Conservation (phyloP, 2,797 vertebrate genomes). For the Sandelia bainsii region DNA sequence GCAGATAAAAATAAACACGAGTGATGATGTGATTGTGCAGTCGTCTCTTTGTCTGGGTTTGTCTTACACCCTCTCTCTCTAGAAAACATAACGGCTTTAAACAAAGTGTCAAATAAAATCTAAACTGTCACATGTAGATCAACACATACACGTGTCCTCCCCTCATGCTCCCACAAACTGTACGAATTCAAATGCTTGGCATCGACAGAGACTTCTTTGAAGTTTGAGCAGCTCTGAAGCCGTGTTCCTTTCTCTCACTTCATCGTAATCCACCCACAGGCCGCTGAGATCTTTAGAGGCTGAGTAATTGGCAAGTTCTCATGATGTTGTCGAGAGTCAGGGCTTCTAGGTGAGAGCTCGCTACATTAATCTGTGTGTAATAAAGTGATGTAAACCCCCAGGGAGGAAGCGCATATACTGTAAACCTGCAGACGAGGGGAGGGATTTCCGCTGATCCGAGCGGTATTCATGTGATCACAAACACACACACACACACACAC, state of each 20-base stretch:
- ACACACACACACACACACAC: not conserved
- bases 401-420: constrained; percentile 31
- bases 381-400: constrained; percentile 59
- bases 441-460: constrained; percentile 53
- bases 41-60: too few species aligned
- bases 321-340: constrained; percentile 35
- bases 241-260: constrained; percentile 28
- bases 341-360: constrained; percentile 42
- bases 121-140: constrained; percentile 41
- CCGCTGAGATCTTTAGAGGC: constrained; percentile 46
- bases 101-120: constrained; percentile 6
- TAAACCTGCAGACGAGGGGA: constrained; percentile 50
- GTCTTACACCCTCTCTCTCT: too few species aligned
- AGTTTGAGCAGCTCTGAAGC: constrained; percentile 48
- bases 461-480: constrained; percentile 26
- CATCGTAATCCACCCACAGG: constrained; percentile 64
- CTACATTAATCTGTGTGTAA: constrained; percentile 65
- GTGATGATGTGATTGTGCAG: not conserved
- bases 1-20: constrained; percentile 13
- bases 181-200: constrained; percentile 14
- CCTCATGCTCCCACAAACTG: not conserved
- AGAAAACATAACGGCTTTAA: not conserved
- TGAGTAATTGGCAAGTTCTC: constrained; percentile 66
- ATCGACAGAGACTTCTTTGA: constrained; percentile 48
- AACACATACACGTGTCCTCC: constrained; percentile 11